These are phyloP conservation scores for Dexiosoma caninum DNA, from an alignment of 2,888 invertebrate species.

Conservation along the genomic window DNA sequence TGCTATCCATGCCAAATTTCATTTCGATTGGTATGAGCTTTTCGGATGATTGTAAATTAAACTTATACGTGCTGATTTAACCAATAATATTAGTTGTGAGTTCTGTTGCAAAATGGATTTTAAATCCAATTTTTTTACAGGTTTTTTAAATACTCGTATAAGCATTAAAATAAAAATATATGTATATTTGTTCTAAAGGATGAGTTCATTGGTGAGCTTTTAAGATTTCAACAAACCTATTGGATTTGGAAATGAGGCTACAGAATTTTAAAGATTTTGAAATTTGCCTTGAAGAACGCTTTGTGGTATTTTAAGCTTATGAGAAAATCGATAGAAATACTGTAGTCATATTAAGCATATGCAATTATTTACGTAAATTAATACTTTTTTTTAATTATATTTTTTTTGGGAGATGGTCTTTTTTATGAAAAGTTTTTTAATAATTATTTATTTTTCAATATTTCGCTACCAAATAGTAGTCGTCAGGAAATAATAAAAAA, in stretches of 20 bases:
- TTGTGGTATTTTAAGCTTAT: too few relatives aligned
- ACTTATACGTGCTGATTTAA: conserved; percentile 63
- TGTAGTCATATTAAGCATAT: too few relatives aligned
- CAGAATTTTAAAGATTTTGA: too few relatives aligned
- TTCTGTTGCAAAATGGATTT: conserved; percentile 33
- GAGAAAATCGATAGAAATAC: too few relatives aligned
- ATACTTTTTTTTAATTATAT: too few relatives aligned
- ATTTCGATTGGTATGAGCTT: conserved; percentile 1
- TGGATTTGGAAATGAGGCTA: background rate
- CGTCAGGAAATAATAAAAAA: too few relatives aligned
- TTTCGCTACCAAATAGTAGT: too few relatives aligned
- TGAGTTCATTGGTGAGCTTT: background rate
- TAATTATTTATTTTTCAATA: too few relatives aligned
- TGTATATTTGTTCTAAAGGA: background rate
- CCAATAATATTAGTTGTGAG: conserved; percentile 53
- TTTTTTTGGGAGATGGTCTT: too few relatives aligned
- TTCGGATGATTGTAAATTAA: conserved; percentile 56
- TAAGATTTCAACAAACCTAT: background rate
- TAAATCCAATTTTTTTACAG: conserved; percentile 24
- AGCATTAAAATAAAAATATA: background rate
- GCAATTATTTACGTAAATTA: too few relatives aligned
- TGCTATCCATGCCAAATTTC: conserved; percentile 14
- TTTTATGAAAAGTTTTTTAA: too few relatives aligned
- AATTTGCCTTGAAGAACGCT: too few relatives aligned
- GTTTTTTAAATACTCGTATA: background rate